Percentiles rank a stretch among this genome's conserved stretches.
These are phyloP conservation scores for Drosophila baimaii DNA, from an alignment of 1,140 invertebrate genomes.

Conservation along the genomic window DNA sequence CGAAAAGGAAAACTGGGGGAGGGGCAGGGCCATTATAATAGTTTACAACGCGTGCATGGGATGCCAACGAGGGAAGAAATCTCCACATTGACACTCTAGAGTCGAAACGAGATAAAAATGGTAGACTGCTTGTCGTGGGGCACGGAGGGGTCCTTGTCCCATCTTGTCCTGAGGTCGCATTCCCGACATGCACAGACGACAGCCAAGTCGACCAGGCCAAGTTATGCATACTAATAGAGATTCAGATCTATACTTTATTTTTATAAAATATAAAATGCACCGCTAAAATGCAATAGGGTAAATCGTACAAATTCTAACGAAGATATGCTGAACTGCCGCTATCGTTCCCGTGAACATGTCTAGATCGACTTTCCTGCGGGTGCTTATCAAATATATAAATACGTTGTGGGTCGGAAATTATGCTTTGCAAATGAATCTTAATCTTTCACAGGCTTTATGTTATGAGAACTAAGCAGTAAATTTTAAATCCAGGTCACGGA, in stretches of 20 bases:
- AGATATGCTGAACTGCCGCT: too few species aligned
- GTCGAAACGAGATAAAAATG: constrained; percentile 70
- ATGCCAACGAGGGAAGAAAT: constrained; percentile 1
- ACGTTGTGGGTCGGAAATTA: too few species aligned
- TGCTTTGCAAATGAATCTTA: too few species aligned
- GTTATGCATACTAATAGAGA: constrained; percentile 14
- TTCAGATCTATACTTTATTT: not conserved
- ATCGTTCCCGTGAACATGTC: too few species aligned
- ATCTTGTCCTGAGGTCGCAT: constrained; percentile 20
- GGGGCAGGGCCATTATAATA: constrained; percentile 21
- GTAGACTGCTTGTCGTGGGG: constrained; percentile 23
- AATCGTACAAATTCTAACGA: not conserved
- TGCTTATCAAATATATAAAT: too few species aligned
- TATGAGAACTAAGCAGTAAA: constrained; percentile 3
- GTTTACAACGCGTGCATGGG: constrained; percentile 33
- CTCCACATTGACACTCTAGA: constrained; percentile 67
- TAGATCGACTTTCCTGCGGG: too few species aligned
- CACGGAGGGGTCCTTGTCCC: constrained; percentile 22
- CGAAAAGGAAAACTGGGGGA: not conserved
- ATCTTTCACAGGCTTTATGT: not conserved
- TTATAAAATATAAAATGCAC: not conserved
- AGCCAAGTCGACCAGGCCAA: constrained; percentile 8
- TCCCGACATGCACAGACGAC: constrained; percentile 26
- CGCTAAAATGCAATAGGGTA: not conserved
- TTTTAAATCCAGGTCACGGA: constrained; percentile 54